phyloP scores from a whole-genome alignment of 1,140 invertebrate species.

The Monochamus saltuarius region DNA sequence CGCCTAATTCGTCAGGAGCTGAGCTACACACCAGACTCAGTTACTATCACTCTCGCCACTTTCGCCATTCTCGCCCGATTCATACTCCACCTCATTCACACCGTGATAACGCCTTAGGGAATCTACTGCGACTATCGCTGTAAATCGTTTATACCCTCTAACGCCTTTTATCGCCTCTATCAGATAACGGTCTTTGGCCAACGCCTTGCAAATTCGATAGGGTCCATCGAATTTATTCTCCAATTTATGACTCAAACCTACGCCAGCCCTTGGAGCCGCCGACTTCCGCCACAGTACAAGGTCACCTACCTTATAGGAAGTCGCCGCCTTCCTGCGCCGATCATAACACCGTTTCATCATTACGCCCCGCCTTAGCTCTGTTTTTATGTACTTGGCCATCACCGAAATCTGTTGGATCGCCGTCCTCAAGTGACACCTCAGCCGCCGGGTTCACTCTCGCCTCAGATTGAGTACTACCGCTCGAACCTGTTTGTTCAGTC shows the following conservation, averaged over 20 bases:
- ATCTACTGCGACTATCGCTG: constrained; percentile 14
- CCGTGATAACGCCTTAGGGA: constrained; percentile 17
- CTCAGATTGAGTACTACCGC: too few relatives aligned
- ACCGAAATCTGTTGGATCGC: too few relatives aligned
- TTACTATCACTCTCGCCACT: constrained; percentile 2
- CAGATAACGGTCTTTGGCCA: constrained; percentile 45
- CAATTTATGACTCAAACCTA: constrained; percentile 18
- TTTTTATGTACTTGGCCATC: too few relatives aligned
- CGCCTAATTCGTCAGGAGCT: constrained; percentile 7
- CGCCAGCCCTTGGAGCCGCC: constrained; percentile 3
- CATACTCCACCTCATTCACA: not conserved
- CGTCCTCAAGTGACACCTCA: not conserved
- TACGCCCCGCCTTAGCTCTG: not conserved
- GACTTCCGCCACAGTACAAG: constrained; percentile 22
- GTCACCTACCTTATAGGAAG: constrained; percentile 22
- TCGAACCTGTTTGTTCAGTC: too few relatives aligned
- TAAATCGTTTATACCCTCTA: constrained; percentile 22
- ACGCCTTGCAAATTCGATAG: constrained; percentile 39
- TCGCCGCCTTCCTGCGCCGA: constrained; percentile 21
- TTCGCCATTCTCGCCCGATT: not conserved
- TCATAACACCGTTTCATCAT: constrained; percentile 20
- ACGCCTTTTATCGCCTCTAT: constrained; percentile 25
- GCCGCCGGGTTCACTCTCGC: not conserved
- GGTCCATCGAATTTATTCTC: constrained; percentile 24
- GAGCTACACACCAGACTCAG: not conserved